phyloP scores from a whole-genome alignment of 2,797 vertebrate genomes.

The Sebastes hopkinsi region DNA sequence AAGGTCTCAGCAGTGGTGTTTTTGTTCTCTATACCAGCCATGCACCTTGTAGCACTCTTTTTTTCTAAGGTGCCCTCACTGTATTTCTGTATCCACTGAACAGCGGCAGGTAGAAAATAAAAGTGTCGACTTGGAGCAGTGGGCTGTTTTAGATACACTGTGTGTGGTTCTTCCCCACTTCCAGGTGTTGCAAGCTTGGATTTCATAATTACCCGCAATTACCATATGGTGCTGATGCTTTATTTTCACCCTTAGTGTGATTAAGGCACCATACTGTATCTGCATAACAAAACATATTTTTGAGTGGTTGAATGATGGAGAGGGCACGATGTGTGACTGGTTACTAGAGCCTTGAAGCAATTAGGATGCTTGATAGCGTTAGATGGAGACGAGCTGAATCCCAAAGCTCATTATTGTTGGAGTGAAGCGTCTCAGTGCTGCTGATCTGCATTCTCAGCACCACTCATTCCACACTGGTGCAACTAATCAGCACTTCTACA shows the following conservation, averaged over 20 bases:
- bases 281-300: background rate
- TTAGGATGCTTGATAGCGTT: constrained; percentile 13
- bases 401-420: constrained; percentile 57
- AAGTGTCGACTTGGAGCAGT: background rate
- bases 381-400: constrained; percentile 25
- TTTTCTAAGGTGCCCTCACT: background rate
- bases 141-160: background rate
- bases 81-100: background rate
- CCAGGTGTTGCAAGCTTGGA: background rate
- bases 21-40: background rate
- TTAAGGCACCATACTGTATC: background rate
- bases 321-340: background rate
- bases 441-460: constrained; percentile 42
- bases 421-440: constrained; percentile 23
- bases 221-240: background rate
- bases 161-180: background rate
- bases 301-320: background rate
- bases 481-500: constrained; percentile 48
- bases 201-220: background rate
- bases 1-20: background rate
- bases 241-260: background rate
- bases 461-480: constrained; percentile 12
- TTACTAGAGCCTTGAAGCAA: constrained; percentile 5
- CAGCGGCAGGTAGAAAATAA: background rate
- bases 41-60: background rate